phyloP scores from a whole-genome alignment of 53 echinoderm and acorn worm species.

The Echinometra lucunter region DNA sequence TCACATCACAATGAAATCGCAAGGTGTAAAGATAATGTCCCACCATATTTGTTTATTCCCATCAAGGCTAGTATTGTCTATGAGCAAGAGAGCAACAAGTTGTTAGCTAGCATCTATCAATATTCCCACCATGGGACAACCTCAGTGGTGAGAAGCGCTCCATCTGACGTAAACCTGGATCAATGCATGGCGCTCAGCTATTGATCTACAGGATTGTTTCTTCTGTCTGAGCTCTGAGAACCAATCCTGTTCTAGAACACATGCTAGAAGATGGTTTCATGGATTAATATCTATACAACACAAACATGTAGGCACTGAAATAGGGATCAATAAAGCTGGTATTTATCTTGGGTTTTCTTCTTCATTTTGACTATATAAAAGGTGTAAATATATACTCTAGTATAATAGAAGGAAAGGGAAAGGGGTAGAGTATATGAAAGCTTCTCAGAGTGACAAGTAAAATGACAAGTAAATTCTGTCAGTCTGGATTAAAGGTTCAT shows the following conservation, averaged over 20 bases:
- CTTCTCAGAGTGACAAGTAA: neutral
- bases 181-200: conserved; percentile 32
- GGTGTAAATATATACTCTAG: neutral
- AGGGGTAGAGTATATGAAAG: neutral
- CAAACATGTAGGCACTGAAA: neutral
- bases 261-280: neutral
- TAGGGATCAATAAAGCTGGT: neutral
- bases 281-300: conserved; percentile 15
- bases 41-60: conserved; percentile 48
- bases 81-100: conserved; percentile 31
- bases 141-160: conserved; percentile 17
- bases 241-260: conserved; percentile 14
- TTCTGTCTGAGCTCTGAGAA: conserved; percentile 1
- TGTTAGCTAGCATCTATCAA: conserved; percentile 4
- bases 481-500: neutral
- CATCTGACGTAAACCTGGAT: conserved; percentile 18
- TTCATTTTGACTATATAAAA: neutral
- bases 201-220: conserved; percentile 37
- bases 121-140: conserved; percentile 44
- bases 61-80: conserved; percentile 26
- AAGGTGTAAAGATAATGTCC: conserved; percentile 29
- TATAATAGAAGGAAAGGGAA: neutral
- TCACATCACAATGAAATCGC: neutral
- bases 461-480: neutral
- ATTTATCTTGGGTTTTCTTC: neutral